phyloP scores from a whole-genome alignment of 1,140 invertebrate genomes.

The Drosophila santomea region DNA sequence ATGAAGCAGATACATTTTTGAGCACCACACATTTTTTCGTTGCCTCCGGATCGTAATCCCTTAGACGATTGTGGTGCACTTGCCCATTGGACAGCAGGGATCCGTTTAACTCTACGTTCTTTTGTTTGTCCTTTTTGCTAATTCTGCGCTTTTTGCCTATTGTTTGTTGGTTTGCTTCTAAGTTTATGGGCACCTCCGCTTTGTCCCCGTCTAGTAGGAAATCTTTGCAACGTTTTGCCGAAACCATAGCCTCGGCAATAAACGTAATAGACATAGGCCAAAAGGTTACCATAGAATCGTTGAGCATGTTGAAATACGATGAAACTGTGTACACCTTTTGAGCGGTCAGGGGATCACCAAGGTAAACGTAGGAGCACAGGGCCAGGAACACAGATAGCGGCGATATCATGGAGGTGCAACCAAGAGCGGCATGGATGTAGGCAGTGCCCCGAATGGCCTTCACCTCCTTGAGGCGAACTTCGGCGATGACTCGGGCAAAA shows the following conservation, averaged over 20 bases:
- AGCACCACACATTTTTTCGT: slow-evolving; percentile 81
- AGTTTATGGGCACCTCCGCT: slow-evolving; percentile 62
- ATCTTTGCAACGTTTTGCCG: slow-evolving; percentile 89
- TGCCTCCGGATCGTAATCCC: slow-evolving; percentile 72
- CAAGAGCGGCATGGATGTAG: slow-evolving; percentile 75
- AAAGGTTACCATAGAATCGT: slow-evolving; percentile 90
- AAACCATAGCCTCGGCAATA: slow-evolving; percentile 87
- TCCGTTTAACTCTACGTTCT: slow-evolving; percentile 62
- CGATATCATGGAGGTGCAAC: slow-evolving; percentile 87
- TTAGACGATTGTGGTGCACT: slow-evolving; percentile 30
- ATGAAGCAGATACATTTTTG: slow-evolving; percentile 86
- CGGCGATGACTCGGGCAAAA: slow-evolving; percentile 89
- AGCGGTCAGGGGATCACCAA: slow-evolving; percentile 88
- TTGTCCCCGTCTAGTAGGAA: slow-evolving; percentile 85
- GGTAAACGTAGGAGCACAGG: slow-evolving; percentile 90
- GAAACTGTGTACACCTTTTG: slow-evolving; percentile 91
- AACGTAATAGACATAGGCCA: slow-evolving; percentile 89
- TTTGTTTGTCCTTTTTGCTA: slow-evolving; percentile 46
- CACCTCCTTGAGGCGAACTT: slow-evolving; percentile 87
- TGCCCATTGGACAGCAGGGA: slow-evolving; percentile 48
- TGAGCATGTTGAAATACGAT: slow-evolving; percentile 90
- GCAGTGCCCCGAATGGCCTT: slow-evolving; percentile 86
- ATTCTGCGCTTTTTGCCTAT: slow-evolving; percentile 43
- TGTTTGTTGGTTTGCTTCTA: slow-evolving; percentile 32
- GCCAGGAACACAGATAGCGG: slow-evolving; percentile 92